Evolutionary conservation across 2,113 vertebrate species (phyloP).

Genomic region (Lepisosteus oculatus): DNA sequence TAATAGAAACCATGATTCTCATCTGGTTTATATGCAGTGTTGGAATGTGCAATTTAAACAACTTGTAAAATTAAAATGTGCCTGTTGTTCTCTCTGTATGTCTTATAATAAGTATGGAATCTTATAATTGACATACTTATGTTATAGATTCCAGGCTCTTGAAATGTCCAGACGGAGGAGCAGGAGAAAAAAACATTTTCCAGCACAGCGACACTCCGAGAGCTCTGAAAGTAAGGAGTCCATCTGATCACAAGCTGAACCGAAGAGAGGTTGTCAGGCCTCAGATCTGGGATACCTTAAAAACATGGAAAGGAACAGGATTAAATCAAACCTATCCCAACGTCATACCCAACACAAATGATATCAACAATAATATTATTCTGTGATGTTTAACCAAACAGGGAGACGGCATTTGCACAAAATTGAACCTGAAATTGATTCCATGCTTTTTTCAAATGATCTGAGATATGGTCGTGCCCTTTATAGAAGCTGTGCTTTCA

Average conservation of each 20-base stretch:
- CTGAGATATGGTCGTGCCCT: no score
- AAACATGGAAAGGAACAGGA: constrained; percentile 5
- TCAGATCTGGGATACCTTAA: constrained; percentile 15
- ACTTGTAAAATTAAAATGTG: not conserved
- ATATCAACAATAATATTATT: no score
- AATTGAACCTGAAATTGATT: no score
- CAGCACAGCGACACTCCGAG: constrained; percentile 29
- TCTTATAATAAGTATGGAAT: no score
- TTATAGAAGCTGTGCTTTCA: no score
- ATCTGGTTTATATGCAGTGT: not conserved
- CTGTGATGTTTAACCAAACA: no score
- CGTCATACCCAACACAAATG: no score
- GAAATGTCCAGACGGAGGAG: constrained; percentile 22
- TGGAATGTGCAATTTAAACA: not conserved
- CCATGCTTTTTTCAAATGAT: no score
- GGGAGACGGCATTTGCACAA: no score
- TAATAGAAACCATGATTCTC: not conserved
- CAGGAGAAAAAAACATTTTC: constrained; percentile 34
- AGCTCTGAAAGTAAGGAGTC: constrained; percentile 40
- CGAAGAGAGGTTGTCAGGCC: constrained; percentile 15
- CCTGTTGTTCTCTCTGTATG: not conserved
- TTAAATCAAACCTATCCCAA: no score
- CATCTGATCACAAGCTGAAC: constrained; percentile 31
- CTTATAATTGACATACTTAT: constrained; percentile 33
- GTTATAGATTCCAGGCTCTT: constrained; percentile 28